These are phyloP conservation scores for Thalassophryne amazonica DNA, from an alignment of 2,797 vertebrate genomes.

Conservation along the genomic window DNA sequence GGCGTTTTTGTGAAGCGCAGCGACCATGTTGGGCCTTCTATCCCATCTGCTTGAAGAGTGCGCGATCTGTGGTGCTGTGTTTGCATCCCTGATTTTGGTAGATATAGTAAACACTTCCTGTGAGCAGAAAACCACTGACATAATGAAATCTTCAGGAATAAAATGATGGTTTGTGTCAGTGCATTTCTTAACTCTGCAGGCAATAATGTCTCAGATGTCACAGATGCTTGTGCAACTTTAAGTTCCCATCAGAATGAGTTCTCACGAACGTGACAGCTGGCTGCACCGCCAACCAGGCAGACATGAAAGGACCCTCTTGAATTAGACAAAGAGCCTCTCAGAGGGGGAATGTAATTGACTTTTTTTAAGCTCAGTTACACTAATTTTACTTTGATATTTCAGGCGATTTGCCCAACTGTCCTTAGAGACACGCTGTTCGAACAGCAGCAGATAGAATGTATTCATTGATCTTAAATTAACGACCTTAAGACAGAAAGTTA, in stretches of 20 bases:
- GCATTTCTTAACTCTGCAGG: not conserved
- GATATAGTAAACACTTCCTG: slow-evolving; percentile 1
- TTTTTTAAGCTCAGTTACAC: slow-evolving; percentile 26
- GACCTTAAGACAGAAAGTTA: not conserved
- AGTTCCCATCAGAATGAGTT: slow-evolving; percentile 11
- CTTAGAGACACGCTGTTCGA: not conserved
- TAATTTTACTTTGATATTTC: slow-evolving; percentile 15
- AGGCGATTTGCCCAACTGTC: slow-evolving; percentile 8
- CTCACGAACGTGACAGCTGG: slow-evolving; percentile 40
- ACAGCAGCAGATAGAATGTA: not conserved
- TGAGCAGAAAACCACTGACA: slow-evolving; percentile 5
- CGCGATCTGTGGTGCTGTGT: too few species aligned
- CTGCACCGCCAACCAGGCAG: slow-evolving; percentile 24
- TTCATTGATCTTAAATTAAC: not conserved
- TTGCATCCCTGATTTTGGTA: too few species aligned
- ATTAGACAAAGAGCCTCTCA: slow-evolving; percentile 43
- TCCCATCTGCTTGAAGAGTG: too few species aligned
- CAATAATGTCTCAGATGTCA: slow-evolving; percentile 15
- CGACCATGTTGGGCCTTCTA: too few species aligned
- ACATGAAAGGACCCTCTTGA: slow-evolving; percentile 32
- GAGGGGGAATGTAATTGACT: slow-evolving; percentile 40
- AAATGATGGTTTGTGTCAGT: slow-evolving; percentile 5
- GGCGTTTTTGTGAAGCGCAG: too few species aligned
- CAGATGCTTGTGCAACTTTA: slow-evolving; percentile 15
- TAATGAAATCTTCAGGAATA: slow-evolving; percentile 20